Base-by-base conservation (phyloP, 1,140 invertebrate species). In the Drosophila repleta region DNA sequence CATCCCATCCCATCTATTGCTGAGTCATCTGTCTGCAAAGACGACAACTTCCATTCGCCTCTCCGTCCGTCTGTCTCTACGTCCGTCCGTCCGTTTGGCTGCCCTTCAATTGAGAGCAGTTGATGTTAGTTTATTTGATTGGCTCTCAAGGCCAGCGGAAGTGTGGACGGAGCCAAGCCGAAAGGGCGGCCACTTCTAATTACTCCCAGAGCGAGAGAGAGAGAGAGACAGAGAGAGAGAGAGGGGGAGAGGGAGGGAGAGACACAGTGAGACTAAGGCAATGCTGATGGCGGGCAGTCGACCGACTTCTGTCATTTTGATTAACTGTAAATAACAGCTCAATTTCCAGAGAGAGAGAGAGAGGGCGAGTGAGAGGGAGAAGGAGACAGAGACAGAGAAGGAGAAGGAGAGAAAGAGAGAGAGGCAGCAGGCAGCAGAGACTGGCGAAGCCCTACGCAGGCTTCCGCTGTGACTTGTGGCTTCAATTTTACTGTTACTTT, bases 121-220 rank as follows among this genome's bases (percentile, higher is more conserved):
- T 48, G 49, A 21, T 58, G 67, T 63, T 73, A 57, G 60, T 67
- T 66, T 52, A 60, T 83, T 83, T 84, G 8, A 90, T 90, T 90
- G 75, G 46, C 58, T 45, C 68, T 73, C 90, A 90, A 90, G 90
- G 90, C 82, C 81, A 90, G 71, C 81, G 87, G 87, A 90, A 87
- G 74, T 82, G 58, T 49, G 45, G 55, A 65, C 41, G 32, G 24
- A 18, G 52, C 10, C 32, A 8, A 32, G 2, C 29, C 7, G 8
- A 52, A 64, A 64, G 66, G 67, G 56, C 52, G 48, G 24, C 20
- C 49, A 65, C 48, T 66, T 83, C 80, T 81, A 74, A 77, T 82
- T 65, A 67, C 48, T 32, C 43, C 55, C 53, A 10, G 39, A 64
- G 6, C 11, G 8, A 13, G 11, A 35, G 6, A 10, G 29, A 32